Conservation (phyloP, 2,113 vertebrate species). For the Prunella fulvescens region DNA sequence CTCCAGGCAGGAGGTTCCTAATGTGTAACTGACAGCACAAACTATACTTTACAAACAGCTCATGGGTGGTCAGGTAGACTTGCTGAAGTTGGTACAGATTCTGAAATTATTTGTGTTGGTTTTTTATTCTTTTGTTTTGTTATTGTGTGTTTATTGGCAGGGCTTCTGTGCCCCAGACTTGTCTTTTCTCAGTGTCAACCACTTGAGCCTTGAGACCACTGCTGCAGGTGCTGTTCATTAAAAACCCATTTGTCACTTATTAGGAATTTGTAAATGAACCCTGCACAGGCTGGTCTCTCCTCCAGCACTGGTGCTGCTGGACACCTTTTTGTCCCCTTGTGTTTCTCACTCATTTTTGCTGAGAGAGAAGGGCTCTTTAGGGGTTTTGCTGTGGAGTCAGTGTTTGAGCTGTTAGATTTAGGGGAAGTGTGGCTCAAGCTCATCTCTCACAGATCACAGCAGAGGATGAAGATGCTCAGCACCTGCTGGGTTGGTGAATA, state of each 20-base stretch:
- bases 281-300: not conserved
- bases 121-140: not conserved
- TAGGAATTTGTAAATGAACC: not conserved
- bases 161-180: not conserved
- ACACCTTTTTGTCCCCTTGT: not conserved
- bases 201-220: not conserved
- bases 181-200: not conserved
- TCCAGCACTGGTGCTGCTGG: not conserved
- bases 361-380: not conserved
- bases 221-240: not conserved
- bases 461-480: not conserved
- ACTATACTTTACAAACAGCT: not conserved
- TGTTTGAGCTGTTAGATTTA: not conserved
- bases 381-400: not conserved
- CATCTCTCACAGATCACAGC: not conserved
- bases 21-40: not conserved
- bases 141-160: not conserved
- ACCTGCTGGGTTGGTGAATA: not conserved
- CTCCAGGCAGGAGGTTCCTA: rapidly evolving
- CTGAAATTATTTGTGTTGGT: rapidly evolving
- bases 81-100: not conserved
- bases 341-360: not conserved
- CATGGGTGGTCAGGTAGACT: not conserved
- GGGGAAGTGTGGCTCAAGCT: not conserved
- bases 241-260: not conserved